These are phyloP conservation scores for Lepisosteus osseus DNA, from an alignment of 2,113 vertebrate genomes.

Conservation along the genomic window DNA sequence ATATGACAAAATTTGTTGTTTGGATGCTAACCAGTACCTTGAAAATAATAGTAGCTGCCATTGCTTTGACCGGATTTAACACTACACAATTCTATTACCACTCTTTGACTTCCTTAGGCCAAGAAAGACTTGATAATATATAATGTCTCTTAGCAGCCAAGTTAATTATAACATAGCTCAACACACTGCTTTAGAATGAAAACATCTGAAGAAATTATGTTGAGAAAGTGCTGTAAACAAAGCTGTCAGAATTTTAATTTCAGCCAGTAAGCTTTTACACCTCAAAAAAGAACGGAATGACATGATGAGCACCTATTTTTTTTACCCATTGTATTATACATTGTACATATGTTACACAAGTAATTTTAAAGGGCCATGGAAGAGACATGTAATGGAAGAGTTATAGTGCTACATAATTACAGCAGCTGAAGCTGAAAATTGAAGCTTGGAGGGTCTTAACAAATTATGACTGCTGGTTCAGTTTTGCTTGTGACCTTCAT, in stretches of 20 bases:
- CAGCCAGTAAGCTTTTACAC: conserved; percentile 50
- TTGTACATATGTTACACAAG: not conserved
- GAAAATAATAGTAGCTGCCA: conserved; percentile 80
- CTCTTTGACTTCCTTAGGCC: conserved; percentile 72
- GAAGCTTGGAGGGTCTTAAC: not conserved
- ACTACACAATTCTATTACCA: conserved; percentile 67
- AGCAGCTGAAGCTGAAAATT: not conserved
- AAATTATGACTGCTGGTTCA: not conserved
- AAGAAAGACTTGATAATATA: conserved; percentile 71
- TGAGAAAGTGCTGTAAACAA: conserved; percentile 67
- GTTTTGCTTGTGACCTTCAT: not conserved
- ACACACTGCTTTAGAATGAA: conserved; percentile 64
- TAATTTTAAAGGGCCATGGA: not conserved
- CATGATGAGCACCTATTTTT: conserved; percentile 16
- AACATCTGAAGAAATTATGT: conserved; percentile 62
- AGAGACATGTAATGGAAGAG: not conserved
- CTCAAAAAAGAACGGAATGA: conserved; percentile 22
- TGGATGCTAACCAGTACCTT: conserved; percentile 56
- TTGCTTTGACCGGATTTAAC: conserved; percentile 80
- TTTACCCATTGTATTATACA: conserved; percentile 15
- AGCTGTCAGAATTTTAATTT: conserved; percentile 78
- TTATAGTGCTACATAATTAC: not conserved
- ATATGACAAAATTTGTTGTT: conserved; percentile 65
- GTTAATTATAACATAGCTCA: conserved; percentile 88
- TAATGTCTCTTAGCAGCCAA: conserved; percentile 86